Conservation (phyloP, 2,797 vertebrate genomes). For the Tenualosa thibaudeaui region DNA sequence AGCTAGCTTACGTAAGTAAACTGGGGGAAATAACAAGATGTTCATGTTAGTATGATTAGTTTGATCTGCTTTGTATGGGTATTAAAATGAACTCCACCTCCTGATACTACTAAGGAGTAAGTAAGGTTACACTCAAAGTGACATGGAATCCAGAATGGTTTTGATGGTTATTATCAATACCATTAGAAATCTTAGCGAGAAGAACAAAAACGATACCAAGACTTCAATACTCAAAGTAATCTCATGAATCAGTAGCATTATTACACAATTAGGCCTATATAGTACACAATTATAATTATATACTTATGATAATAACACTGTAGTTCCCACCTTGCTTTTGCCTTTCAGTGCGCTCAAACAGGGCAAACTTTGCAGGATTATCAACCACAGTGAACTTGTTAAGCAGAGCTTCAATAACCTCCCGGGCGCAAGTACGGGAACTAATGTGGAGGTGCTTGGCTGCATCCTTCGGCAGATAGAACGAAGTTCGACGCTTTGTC, state of each 20-base stretch:
- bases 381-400: slow-evolving; percentile 94
- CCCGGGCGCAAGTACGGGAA: slow-evolving; percentile 82
- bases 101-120: too few species aligned
- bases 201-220: background rate
- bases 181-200: background rate
- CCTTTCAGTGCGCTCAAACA: slow-evolving; percentile 88
- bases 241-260: background rate
- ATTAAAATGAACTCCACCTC: background rate
- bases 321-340: slow-evolving; percentile 82
- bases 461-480: slow-evolving; percentile 94
- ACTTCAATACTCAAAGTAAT: background rate
- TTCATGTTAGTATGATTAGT: too few species aligned
- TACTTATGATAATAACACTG: background rate
- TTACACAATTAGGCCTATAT: background rate
- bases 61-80: too few species aligned
- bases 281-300: background rate
- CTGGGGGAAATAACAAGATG: slow-evolving; percentile 60
- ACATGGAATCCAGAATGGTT: background rate
- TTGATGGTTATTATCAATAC: background rate
- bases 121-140: background rate
- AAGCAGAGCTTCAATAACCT: slow-evolving; percentile 93
- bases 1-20: slow-evolving; percentile 83
- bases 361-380: slow-evolving; percentile 92
- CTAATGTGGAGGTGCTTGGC: slow-evolving; percentile 93
- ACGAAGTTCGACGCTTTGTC: slow-evolving; percentile 86